Conservation (phyloP, 1,140 invertebrate genomes). For the Holcopasites calliopsidis region DNA sequence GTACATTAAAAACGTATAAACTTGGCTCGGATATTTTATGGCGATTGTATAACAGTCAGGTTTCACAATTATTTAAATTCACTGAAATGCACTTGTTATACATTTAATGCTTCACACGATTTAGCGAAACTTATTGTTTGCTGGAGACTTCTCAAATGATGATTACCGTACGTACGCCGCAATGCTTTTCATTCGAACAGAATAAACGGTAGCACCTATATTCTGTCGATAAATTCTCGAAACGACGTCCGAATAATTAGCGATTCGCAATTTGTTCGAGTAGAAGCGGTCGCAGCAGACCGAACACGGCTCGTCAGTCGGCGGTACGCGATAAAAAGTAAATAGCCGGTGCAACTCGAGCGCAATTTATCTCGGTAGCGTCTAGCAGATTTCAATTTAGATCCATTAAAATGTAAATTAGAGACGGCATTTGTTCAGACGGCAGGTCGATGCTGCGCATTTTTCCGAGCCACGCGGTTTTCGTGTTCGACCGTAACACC, state of each 20-base stretch:
- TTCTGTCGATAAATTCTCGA: background rate
- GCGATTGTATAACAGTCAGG: background rate
- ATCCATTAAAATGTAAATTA: constrained; percentile 73
- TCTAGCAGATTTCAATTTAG: constrained; percentile 70
- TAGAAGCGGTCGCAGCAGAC: background rate
- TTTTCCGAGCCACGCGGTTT: constrained; percentile 16
- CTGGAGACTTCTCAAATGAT: too few relatives aligned
- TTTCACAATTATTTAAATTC: background rate
- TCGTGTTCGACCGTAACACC: background rate
- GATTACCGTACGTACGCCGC: too few relatives aligned
- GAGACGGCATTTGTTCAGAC: constrained; percentile 59
- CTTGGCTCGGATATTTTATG: background rate
- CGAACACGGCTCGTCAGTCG: constrained; percentile 3
- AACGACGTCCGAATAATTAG: constrained; percentile 53
- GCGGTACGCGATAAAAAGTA: constrained; percentile 60
- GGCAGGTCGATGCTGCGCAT: constrained; percentile 29
- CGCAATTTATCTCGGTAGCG: constrained; percentile 59
- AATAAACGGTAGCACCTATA: background rate
- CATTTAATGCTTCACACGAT: too few relatives aligned
- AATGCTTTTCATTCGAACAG: background rate
- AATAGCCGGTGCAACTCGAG: constrained; percentile 49
- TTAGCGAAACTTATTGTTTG: too few relatives aligned
- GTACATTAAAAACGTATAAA: background rate
- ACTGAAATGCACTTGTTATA: background rate
- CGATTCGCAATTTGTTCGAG: constrained; percentile 40